Evolutionary conservation across 1,140 invertebrate genomes (phyloP), one percentile per base, ranked within the genome.

Genomic region (Lasaia peninsularis): DNA sequence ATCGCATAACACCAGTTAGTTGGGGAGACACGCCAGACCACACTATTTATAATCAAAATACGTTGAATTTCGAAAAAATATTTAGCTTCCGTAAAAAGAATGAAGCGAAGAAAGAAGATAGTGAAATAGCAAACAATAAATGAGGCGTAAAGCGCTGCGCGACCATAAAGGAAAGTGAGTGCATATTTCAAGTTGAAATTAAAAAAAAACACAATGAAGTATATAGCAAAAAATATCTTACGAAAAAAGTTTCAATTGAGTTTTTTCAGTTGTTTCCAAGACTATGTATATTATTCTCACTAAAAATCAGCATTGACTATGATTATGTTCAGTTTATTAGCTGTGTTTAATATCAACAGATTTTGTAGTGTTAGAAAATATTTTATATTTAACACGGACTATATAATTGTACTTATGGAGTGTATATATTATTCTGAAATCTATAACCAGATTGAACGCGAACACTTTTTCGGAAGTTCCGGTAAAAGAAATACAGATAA

Each of bases 41-140:
- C 34, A 86, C 84, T 0, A 63, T 90, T 6, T 90, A 88, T 63
- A 89, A 90, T 51, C 89, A 90, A 55, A 89, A 90, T 52, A 90
- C 77, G 4, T 58, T 90, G 31, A 86, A 89, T 58, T 75, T 90
- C 6, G 86, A 89, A 7, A 87, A 82, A 58, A 87, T 89, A 51
- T 87, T 88, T 50, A 81, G 71, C 60, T 86, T 82, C 54, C 62
- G 21, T 69, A 78, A 61, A 65, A 80, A 69, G 65, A 57, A 52
- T 9, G 61, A 54, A 5, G n/a, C 24, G 8, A 49, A 35, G 12
- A 66, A 68, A 58, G 67, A 74, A 44, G 53, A 58, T 37, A 77
- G 67, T 73, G 78, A 79, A 73, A 75, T 71, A 62, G 50, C 56
- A 44, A 56, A 59, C 56, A 62, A 62, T 60, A 67, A 72, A 69